A percentile compares a stretch with the other conserved stretches of the same genome.
Evolutionary conservation across 35 echinoderm and acorn worm genomes (phyloP).

Genomic region (Ophioderma brevispina): DNA sequence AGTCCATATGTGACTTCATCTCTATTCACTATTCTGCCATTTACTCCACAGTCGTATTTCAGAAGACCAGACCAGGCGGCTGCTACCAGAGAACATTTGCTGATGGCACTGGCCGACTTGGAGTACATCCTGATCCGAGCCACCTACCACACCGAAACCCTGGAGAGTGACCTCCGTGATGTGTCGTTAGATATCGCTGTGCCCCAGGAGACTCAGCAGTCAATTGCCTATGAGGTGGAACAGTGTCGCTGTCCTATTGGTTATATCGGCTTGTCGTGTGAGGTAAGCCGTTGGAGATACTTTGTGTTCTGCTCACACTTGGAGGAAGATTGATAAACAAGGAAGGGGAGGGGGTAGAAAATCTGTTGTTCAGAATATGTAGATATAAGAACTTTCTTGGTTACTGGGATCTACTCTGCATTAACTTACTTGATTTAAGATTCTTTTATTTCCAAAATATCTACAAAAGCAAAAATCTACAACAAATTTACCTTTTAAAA

Average conservation of each 20-base stretch:
- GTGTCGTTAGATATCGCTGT: slow-evolving; percentile 78
- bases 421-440: too few species aligned
- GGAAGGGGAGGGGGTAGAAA: too few species aligned
- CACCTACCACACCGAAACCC: slow-evolving; percentile 65
- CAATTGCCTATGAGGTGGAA: slow-evolving; percentile 63
- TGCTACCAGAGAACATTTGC: slow-evolving; percentile 75
- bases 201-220: slow-evolving; percentile 52
- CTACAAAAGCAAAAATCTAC: too few species aligned
- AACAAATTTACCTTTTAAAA: too few species aligned
- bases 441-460: too few species aligned
- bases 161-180: slow-evolving; percentile 64
- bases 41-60: slow-evolving; percentile 70
- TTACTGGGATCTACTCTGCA: too few species aligned
- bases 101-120: slow-evolving; percentile 85
- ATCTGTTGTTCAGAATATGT: too few species aligned
- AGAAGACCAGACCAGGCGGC: slow-evolving; percentile 53
- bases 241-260: slow-evolving; percentile 80
- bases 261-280: slow-evolving; percentile 85
- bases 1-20: too few species aligned
- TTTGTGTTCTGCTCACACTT: too few species aligned
- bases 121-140: slow-evolving; percentile 88
- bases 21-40: not conserved
- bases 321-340: too few species aligned
- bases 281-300: slow-evolving; percentile 48
- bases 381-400: too few species aligned